phyloP scores from a whole-genome alignment of 1,140 invertebrate genomes.

The Orussus abietinus region DNA sequence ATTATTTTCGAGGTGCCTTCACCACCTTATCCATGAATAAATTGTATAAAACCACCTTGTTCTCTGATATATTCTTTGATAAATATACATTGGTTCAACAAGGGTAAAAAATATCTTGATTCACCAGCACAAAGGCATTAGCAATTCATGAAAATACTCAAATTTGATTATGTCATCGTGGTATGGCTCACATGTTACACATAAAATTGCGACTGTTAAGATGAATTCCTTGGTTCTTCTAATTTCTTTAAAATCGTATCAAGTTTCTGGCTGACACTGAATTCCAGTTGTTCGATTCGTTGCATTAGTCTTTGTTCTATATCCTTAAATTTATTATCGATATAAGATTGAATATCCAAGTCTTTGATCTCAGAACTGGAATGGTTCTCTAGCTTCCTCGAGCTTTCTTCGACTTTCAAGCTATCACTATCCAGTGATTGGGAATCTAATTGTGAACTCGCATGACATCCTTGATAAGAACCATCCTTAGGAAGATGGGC shows the following conservation, averaged over 20 bases:
- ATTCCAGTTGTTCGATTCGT: constrained; percentile 36
- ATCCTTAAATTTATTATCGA: constrained; percentile 42
- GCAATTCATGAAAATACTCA: too few species aligned
- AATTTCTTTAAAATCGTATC: constrained; percentile 34
- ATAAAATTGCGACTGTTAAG: too few species aligned
- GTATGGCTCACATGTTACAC: too few species aligned
- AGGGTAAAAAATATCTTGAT: too few species aligned
- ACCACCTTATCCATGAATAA: too few species aligned
- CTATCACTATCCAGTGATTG: constrained; percentile 4
- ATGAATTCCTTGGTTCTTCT: too few species aligned
- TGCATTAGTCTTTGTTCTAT: constrained; percentile 40
- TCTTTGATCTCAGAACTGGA: constrained; percentile 9
- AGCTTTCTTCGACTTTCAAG: neutral
- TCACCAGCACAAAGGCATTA: too few species aligned
- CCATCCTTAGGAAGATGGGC: constrained; percentile 18
- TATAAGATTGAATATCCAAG: constrained; percentile 27
- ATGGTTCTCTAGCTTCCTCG: neutral
- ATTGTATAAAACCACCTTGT: too few species aligned
- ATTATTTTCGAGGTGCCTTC: too few species aligned
- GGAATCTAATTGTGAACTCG: constrained; percentile 14
- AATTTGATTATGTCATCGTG: too few species aligned
- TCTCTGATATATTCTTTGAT: too few species aligned
- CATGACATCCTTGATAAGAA: constrained; percentile 15
- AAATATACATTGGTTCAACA: too few species aligned
- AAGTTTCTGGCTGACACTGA: constrained; percentile 36